Evolutionary conservation across 2,797 vertebrate species (phyloP), one percentile per base, ranked within the genome.

Genomic region (Setipinna tenuifilis): DNA sequence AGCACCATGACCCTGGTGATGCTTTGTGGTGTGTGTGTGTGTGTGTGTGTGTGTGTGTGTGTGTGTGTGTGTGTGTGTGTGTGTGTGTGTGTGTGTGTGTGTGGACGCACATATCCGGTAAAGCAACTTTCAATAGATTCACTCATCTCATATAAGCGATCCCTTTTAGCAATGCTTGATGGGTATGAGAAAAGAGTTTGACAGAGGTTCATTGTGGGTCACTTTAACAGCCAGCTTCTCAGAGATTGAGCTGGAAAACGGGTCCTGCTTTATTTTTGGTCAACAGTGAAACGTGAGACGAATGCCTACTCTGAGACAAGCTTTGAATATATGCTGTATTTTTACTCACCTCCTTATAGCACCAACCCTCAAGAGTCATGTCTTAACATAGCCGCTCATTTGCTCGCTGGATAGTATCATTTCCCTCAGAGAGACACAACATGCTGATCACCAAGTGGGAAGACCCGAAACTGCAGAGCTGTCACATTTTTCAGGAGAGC

Each of bases 311-410:
- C 83, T 84, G 21, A 82, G 82, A 83, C 62, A 41, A 84, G 85
- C 85, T 31, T 16, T 78, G 83, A 88, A 88, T 86, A 83, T 82
- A 35, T 58, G 46, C 84, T 82, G 86, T 84, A 87, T 89, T 88
- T 90, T 85, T 85, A 85, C 48, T 41, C 10, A 48, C 82, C 85
- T 84, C 83, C 89, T 89, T 85, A 87, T 88, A 87, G 87, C 85
- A 14, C 17, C 71, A 44, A 7, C 16, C 44, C 35, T 81, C 54
- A 46, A 25, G 83, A 87, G 75, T n/a, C 81, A 82, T 35, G 80
- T n/a, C 84, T 85, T 82, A 62, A 81, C 81, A n/a, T 85, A 54
- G 84, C 48, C 84, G 71, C 80, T 86, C 82, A 61, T 83, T 80
- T 71, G 44, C 81, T 80, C 46, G 85, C 62, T 59, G 88, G 85